phyloP scores from a whole-genome alignment of 2,797 vertebrate species.

The Moxostoma hubbsi region DNA sequence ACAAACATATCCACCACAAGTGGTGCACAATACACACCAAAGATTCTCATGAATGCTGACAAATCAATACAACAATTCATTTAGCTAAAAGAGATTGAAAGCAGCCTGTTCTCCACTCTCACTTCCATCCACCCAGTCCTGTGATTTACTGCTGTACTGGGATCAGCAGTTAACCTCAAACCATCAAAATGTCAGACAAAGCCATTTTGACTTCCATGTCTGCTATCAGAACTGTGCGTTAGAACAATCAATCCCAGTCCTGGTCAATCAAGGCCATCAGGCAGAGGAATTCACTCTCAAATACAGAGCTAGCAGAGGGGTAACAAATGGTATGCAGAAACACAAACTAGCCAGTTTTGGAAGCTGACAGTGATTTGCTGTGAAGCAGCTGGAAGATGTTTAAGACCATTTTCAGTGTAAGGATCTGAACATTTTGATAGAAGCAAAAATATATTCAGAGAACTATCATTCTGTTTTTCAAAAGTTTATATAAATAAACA shows the following conservation, averaged over 20 bases:
- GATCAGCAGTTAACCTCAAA: constrained; percentile 26
- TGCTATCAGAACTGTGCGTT: constrained; percentile 2
- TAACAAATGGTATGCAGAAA: too few relatives aligned
- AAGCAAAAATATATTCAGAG: too few relatives aligned
- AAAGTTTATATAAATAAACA: too few relatives aligned
- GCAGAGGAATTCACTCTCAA: constrained; percentile 5
- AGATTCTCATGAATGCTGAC: not conserved
- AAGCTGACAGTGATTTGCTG: too few relatives aligned
- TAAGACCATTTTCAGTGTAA: not conserved
- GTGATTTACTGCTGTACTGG: constrained; percentile 25
- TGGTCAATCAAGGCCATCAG: constrained; percentile 15
- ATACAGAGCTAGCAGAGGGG: not conserved
- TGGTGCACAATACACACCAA: not conserved
- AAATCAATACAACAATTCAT: constrained; percentile 39
- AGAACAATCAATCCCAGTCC: constrained; percentile 8
- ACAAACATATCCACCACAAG: too few relatives aligned
- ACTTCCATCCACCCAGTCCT: constrained; percentile 14
- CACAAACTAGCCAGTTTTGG: too few relatives aligned
- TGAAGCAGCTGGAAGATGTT: not conserved
- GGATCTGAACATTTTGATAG: too few relatives aligned
- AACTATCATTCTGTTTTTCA: too few relatives aligned
- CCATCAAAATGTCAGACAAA: constrained; percentile 18
- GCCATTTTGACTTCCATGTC: constrained; percentile 21
- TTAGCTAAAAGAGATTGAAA: constrained; percentile 5
- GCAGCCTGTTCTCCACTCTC: not conserved